Evolutionary conservation across 2,797 vertebrate species (phyloP).

Genomic region (Scarus forsteni): DNA sequence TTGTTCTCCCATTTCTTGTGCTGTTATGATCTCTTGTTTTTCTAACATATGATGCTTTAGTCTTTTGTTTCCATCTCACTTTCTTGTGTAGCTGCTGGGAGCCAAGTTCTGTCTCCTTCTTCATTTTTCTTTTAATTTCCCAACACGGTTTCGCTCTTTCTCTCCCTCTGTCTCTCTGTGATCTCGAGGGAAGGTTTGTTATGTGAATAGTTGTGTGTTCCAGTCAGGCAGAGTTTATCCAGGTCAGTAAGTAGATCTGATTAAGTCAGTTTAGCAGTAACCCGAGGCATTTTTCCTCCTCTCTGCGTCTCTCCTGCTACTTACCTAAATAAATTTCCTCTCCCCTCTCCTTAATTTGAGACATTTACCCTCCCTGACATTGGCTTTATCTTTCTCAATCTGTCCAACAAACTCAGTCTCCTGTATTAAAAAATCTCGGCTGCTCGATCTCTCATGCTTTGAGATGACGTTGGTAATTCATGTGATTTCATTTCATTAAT

Average conservation of each 20-base stretch:
- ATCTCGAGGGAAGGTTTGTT: conserved; percentile 38
- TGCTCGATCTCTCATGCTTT: background rate
- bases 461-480: background rate
- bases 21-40: background rate
- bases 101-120: background rate
- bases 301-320: background rate
- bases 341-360: background rate
- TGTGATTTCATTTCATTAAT: conserved; percentile 30
- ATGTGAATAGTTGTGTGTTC: conserved; percentile 54
- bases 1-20: too few relatives aligned
- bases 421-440: background rate
- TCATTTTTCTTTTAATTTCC: fast-evolving
- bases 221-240: conserved; percentile 72
- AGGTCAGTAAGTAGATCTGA: conserved; percentile 80
- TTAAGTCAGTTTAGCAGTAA: conserved; percentile 74
- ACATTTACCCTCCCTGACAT: background rate
- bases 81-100: background rate
- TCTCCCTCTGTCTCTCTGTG: background rate
- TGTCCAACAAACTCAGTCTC: background rate
- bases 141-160: background rate
- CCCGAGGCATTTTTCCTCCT: conserved; percentile 28
- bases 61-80: background rate
- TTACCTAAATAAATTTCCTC: background rate
- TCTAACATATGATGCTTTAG: background rate
- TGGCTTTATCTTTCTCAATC: background rate